Conservation (phyloP, 2,797 vertebrate species). For the Cyclura pinguis region DNA sequence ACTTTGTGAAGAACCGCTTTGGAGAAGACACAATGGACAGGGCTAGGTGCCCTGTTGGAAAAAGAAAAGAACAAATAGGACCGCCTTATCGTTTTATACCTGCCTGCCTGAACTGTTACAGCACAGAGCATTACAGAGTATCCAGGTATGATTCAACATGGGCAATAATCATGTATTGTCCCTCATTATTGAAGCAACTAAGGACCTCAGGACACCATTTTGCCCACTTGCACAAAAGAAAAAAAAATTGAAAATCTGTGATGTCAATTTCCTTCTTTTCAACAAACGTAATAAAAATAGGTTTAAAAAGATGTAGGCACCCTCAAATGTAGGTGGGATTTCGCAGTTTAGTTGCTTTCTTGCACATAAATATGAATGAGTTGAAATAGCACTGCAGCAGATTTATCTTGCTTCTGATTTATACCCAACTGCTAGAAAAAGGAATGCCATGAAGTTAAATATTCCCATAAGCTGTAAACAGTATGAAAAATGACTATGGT, state of each 20-base stretch:
- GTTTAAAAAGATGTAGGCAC: conserved; percentile 55
- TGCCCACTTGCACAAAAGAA: conserved; percentile 12
- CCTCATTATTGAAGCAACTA: conserved; percentile 33
- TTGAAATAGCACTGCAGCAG: neutral
- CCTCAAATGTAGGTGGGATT: conserved; percentile 48
- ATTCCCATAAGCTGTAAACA: conserved; percentile 15
- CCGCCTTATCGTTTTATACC: no score
- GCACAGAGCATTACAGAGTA: neutral
- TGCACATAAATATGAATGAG: conserved; percentile 48
- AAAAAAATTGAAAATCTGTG: conserved; percentile 50
- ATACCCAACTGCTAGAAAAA: conserved; percentile 41
- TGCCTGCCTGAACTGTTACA: no score
- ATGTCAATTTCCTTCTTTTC: conserved; percentile 46
- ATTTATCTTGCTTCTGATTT: conserved; percentile 55
- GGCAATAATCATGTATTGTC: neutral
- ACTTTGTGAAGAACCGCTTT: no score
- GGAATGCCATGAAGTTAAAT: conserved; percentile 26
- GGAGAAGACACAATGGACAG: no score
- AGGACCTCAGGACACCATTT: conserved; percentile 23
- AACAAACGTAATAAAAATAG: conserved; percentile 22
- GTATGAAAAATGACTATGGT: conserved; percentile 39
- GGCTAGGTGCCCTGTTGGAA: no score
- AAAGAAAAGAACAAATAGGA: no score
- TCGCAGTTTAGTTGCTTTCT: conserved; percentile 57
- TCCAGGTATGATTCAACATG: neutral